Evolutionary conservation across 2,888 invertebrate genomes (phyloP).

Genomic region (Lacanobia oleracea): DNA sequence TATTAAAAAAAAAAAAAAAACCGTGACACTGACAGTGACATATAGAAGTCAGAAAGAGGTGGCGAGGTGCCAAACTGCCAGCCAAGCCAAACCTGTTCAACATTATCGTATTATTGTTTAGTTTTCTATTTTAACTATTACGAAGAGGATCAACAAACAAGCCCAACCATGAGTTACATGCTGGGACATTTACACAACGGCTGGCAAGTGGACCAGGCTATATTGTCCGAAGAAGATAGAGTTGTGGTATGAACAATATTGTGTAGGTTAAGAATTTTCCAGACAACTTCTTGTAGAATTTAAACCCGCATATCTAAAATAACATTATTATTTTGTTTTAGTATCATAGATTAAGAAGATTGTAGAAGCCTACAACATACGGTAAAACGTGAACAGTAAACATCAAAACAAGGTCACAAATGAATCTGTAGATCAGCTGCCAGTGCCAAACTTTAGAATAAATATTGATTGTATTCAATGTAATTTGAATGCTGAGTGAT

Average conservation of each 20-base stretch:
- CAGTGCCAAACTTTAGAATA: neutral
- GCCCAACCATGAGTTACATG: slow-evolving; percentile 98
- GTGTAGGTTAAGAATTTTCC: slow-evolving; percentile 34
- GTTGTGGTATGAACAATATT: slow-evolving; percentile 94
- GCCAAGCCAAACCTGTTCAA: too few relatives aligned
- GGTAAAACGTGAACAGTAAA: neutral
- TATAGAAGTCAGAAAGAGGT: too few relatives aligned
- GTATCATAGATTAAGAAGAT: neutral
- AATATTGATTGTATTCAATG: neutral
- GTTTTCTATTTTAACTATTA: too few relatives aligned
- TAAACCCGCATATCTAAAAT: neutral
- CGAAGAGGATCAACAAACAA: slow-evolving; percentile 15
- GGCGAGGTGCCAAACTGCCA: too few relatives aligned
- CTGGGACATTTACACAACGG: slow-evolving; percentile 99
- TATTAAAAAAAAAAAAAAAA: too few relatives aligned
- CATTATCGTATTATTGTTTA: too few relatives aligned
- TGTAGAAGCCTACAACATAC: neutral
- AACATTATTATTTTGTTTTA: neutral
- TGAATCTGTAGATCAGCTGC: neutral
- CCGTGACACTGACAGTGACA: too few relatives aligned
- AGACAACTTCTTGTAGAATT: neutral
- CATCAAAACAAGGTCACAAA: neutral
- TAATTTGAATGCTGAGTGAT: neutral
- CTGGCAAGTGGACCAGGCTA: slow-evolving; percentile 99
- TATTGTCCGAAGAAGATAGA: slow-evolving; percentile 99